Conservation (phyloP, 1,140 invertebrate genomes). For the Drosophila truncata region DNA sequence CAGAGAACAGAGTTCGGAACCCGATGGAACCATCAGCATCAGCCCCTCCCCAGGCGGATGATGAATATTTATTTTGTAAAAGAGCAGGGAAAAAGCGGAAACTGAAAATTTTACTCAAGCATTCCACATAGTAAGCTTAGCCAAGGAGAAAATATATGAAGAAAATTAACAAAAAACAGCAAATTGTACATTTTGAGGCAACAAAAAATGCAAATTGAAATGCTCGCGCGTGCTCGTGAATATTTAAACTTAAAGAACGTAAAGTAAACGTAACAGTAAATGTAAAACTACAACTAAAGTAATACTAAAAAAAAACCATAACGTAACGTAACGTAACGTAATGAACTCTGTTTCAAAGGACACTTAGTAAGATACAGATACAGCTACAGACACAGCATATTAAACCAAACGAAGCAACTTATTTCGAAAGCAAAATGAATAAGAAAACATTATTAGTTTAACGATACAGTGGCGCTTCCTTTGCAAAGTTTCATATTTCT, state of each 20-base stretch:
- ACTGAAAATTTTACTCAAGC: slow-evolving; percentile 75
- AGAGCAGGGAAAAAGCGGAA: slow-evolving; percentile 48
- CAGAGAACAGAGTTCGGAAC: slow-evolving; percentile 54
- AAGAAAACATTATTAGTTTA: slow-evolving; percentile 55
- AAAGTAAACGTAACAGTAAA: slow-evolving; percentile 32
- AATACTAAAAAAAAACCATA: slow-evolving; percentile 38
- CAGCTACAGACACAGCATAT: slow-evolving; percentile 42
- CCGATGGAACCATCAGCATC: slow-evolving; percentile 68
- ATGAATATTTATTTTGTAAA: slow-evolving; percentile 79
- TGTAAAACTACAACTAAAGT: slow-evolving; percentile 50
- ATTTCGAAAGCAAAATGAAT: slow-evolving; percentile 14
- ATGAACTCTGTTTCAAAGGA: slow-evolving; percentile 60
- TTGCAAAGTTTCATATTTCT: slow-evolving; percentile 79
- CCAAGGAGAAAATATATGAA: slow-evolving; percentile 36
- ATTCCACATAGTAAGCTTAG: slow-evolving; percentile 68
- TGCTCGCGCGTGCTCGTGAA: slow-evolving; percentile 82
- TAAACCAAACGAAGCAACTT: slow-evolving; percentile 32
- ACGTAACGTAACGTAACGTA: slow-evolving; percentile 54
- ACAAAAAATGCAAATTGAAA: slow-evolving; percentile 57
- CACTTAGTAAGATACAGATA: slow-evolving; percentile 65
- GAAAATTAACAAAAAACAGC: slow-evolving; percentile 18
- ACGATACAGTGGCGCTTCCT: slow-evolving; percentile 76
- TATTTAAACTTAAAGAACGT: slow-evolving; percentile 68
- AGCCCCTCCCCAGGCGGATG: slow-evolving; percentile 19
- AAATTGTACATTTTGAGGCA: slow-evolving; percentile 71